These are phyloP conservation scores for Hemibagrus wyckioides DNA, from an alignment of 2,113 vertebrate species.

Conservation along the genomic window DNA sequence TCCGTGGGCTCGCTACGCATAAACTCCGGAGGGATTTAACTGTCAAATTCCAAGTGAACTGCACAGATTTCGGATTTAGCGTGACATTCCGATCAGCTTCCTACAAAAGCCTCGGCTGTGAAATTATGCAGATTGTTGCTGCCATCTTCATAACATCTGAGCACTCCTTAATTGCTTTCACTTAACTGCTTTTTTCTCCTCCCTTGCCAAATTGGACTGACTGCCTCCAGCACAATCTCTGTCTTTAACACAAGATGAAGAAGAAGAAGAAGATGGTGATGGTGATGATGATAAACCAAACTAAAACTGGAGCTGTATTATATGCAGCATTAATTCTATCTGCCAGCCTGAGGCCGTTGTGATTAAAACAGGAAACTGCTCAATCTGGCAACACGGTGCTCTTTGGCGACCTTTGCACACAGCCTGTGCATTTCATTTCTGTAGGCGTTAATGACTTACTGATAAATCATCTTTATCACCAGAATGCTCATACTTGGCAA, in stretches of 20 bases:
- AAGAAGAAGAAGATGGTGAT: no score
- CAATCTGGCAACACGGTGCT: background rate
- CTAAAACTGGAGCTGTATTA: background rate
- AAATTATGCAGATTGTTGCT: slow-evolving; percentile 17
- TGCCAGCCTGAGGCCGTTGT: background rate
- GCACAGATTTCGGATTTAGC: slow-evolving; percentile 37
- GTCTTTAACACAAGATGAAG: background rate
- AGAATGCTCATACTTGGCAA: slow-evolving; percentile 21
- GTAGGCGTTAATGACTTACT: slow-evolving; percentile 34
- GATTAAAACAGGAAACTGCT: slow-evolving; percentile 2
- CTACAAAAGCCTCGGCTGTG: slow-evolving; percentile 17
- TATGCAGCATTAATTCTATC: background rate
- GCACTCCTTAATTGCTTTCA: slow-evolving; percentile 26
- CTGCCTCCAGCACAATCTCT: background rate
- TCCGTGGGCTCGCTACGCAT: background rate
- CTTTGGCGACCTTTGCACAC: background rate
- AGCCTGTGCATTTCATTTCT: slow-evolving; percentile 25
- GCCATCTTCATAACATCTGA: slow-evolving; percentile 33
- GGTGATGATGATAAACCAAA: background rate
- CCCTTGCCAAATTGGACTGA: background rate
- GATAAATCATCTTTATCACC: slow-evolving; percentile 30
- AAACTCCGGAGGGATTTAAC: slow-evolving; percentile 4
- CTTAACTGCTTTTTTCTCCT: slow-evolving; percentile 27
- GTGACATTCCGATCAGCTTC: slow-evolving; percentile 11
- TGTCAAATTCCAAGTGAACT: slow-evolving; percentile 21